A percentile compares a stretch with the other conserved stretches of the same genome.
Evolutionary conservation across 2,888 invertebrate genomes (phyloP).

Genomic region (Drosophila antonietae): DNA sequence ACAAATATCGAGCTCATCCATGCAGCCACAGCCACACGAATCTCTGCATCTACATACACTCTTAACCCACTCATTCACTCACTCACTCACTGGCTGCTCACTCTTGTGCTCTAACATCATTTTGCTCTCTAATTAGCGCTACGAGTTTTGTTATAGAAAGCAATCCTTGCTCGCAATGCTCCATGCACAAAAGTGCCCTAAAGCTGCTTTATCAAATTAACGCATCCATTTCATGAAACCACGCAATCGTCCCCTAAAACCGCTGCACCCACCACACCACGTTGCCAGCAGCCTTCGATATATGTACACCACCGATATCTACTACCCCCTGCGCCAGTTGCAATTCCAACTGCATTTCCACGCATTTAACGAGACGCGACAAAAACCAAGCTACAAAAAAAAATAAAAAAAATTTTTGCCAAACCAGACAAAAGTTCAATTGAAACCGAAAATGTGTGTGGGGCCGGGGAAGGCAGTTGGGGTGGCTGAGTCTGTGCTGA

Average conservation of each 20-base stretch:
- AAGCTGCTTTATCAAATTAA: slow-evolving; percentile 70
- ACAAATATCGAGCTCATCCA: slow-evolving; percentile 35
- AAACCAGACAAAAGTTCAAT: slow-evolving; percentile 60
- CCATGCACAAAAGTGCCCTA: slow-evolving; percentile 59
- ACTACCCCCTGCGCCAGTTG: slow-evolving; percentile 3
- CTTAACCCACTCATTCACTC: neutral
- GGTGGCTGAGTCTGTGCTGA: accelerated
- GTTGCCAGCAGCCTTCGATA: neutral
- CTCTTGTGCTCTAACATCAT: neutral
- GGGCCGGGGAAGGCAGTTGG: neutral
- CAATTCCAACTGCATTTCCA: slow-evolving; percentile 50
- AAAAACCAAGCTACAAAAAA: slow-evolving; percentile 49
- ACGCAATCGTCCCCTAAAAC: slow-evolving; percentile 25
- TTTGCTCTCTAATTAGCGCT: slow-evolving; percentile 56
- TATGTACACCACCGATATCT: neutral
- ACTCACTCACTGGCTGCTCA: neutral
- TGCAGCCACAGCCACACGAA: slow-evolving; percentile 17
- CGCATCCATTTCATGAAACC: slow-evolving; percentile 62
- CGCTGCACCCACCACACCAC: slow-evolving; percentile 1
- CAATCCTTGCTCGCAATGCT: slow-evolving; percentile 58
- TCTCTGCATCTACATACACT: neutral
- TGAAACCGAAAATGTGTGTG: slow-evolving; percentile 56
- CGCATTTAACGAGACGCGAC: slow-evolving; percentile 63
- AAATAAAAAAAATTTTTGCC: slow-evolving; percentile 48
- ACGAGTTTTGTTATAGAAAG: slow-evolving; percentile 64